Evolutionary conservation across 2,888 invertebrate genomes (phyloP).

Genomic region (Trissolcus brochymenae): DNA sequence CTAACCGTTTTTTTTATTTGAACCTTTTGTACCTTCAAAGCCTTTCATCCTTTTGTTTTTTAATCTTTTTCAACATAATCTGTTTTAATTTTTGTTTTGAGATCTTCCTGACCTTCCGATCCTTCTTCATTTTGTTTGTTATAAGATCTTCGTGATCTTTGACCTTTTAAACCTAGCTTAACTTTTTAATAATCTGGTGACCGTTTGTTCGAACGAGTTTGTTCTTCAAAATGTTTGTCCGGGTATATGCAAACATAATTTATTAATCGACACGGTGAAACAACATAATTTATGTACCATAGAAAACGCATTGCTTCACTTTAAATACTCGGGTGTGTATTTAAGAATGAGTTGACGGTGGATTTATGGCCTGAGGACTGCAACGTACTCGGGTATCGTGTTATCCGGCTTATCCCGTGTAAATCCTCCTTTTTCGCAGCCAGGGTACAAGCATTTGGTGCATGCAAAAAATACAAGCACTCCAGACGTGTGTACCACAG

Average conservation of each 20-base stretch:
- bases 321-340: constrained; percentile 62
- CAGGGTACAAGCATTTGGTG: constrained; percentile 46
- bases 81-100: too few relatives aligned
- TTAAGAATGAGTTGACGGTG: constrained; percentile 67
- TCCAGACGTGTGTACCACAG: too few relatives aligned
- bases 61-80: too few relatives aligned
- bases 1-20: too few relatives aligned
- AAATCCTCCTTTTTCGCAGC: constrained; percentile 54
- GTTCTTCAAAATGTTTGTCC: background rate
- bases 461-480: too few relatives aligned
- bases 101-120: too few relatives aligned
- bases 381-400: constrained; percentile 29
- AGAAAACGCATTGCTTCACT: constrained; percentile 60
- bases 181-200: background rate
- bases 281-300: constrained; percentile 2
- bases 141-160: too few relatives aligned
- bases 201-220: too few relatives aligned
- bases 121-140: too few relatives aligned
- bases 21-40: too few relatives aligned
- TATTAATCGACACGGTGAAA: constrained; percentile 1
- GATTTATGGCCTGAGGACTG: constrained; percentile 63
- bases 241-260: background rate
- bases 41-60: too few relatives aligned
- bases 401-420: constrained; percentile 48
- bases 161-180: background rate